Conservation (phyloP, 2,113 vertebrate genomes). For the Planiliza haematocheilus region DNA sequence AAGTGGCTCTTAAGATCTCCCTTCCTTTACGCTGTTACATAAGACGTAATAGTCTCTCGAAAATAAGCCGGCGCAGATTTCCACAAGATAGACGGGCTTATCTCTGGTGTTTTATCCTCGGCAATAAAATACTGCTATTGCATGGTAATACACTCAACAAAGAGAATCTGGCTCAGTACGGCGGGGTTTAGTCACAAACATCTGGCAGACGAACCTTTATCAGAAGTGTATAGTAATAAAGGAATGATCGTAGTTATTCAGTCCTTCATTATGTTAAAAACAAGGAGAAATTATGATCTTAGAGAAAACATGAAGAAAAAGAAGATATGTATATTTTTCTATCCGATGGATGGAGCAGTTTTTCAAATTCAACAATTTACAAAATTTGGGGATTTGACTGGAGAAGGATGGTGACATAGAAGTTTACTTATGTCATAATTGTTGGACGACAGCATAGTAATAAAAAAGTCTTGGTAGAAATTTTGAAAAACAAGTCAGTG, state of each 20-base stretch:
- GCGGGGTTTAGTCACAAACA: constrained; percentile 8
- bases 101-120: constrained; percentile 53
- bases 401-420: too few relatives aligned
- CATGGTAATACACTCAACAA: constrained; percentile 35
- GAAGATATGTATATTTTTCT: too few relatives aligned
- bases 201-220: constrained; percentile 21
- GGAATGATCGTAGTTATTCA: not conserved
- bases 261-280: not conserved
- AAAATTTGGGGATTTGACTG: too few relatives aligned
- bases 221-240: not conserved
- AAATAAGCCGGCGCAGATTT: constrained; percentile 54
- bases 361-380: too few relatives aligned
- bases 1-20: constrained; percentile 23
- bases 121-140: constrained; percentile 55
- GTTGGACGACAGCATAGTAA: too few relatives aligned
- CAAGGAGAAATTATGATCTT: too few relatives aligned
- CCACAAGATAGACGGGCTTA: constrained; percentile 55
- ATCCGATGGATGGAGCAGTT: too few relatives aligned
- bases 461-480: too few relatives aligned
- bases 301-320: too few relatives aligned
- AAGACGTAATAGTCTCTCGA: constrained; percentile 37
- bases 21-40: constrained; percentile 24
- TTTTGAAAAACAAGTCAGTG: too few relatives aligned
- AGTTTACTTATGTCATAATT: too few relatives aligned
- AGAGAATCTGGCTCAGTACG: constrained; percentile 8